Evolutionary conservation across 2,888 invertebrate species (phyloP).

Genomic region (Harmothoe impar): DNA sequence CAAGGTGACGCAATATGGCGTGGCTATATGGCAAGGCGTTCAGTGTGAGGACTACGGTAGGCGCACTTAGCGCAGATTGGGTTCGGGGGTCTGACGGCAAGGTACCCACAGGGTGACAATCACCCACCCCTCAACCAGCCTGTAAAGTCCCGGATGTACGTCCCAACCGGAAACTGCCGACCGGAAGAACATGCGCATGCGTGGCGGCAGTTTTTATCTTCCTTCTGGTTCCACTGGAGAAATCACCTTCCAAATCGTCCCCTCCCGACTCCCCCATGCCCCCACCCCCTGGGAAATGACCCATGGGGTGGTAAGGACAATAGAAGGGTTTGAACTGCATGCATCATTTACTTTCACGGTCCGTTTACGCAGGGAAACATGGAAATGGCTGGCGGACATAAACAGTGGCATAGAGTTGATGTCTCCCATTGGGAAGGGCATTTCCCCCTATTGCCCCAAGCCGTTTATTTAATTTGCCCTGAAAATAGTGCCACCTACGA

Average conservation of each 20-base stretch:
- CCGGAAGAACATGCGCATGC: slow-evolving; percentile 34
- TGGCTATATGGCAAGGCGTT: too few relatives aligned
- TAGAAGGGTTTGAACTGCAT: slow-evolving; percentile 28
- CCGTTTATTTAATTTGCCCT: not conserved
- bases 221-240: slow-evolving; percentile 40
- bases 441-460: not conserved
- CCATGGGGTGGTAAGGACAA: slow-evolving; percentile 24
- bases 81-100: not conserved
- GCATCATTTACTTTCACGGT: slow-evolving; percentile 28
- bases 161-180: not conserved
- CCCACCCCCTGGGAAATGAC: slow-evolving; percentile 13
- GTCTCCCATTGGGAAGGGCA: not conserved
- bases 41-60: not conserved
- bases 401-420: slow-evolving; percentile 27
- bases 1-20: too few relatives aligned
- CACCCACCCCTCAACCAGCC: not conserved
- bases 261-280: not conserved
- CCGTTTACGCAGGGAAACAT: slow-evolving; percentile 26
- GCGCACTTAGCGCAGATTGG: not conserved
- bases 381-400: slow-evolving; percentile 25
- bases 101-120: not conserved
- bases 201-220: not conserved
- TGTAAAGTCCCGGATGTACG: not conserved
- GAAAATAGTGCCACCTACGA: not conserved
- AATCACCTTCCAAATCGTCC: not conserved